Evolutionary conservation across 2,888 invertebrate species (phyloP).

Genomic region (Pteria penguin): DNA sequence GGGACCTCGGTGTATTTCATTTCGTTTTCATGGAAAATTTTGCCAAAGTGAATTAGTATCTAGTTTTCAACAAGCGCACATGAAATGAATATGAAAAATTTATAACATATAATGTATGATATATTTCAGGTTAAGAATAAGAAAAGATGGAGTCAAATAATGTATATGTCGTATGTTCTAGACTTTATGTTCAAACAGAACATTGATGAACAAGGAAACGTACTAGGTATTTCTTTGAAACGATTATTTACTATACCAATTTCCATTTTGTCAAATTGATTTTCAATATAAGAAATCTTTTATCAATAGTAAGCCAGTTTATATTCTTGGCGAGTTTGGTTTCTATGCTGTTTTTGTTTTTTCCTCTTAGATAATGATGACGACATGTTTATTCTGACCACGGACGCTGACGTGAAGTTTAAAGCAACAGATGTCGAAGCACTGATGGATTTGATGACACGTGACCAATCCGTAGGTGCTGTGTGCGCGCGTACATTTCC

Average conservation of each 20-base stretch:
- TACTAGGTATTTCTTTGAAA: not conserved
- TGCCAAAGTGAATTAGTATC: too few species aligned
- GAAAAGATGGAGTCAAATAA: slow-evolving; percentile 78
- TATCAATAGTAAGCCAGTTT: too few species aligned
- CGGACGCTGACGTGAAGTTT: slow-evolving; percentile 76
- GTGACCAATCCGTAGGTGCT: slow-evolving; percentile 75
- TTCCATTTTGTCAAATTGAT: too few species aligned
- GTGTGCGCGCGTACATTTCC: slow-evolving; percentile 76
- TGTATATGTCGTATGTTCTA: slow-evolving; percentile 79
- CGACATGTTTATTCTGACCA: slow-evolving; percentile 73
- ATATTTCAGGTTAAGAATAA: slow-evolving; percentile 78
- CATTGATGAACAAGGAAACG: slow-evolving; percentile 21
- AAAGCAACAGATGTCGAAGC: slow-evolving; percentile 74
- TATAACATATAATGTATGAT: too few species aligned
- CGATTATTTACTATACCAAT: not conserved
- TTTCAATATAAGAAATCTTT: too few species aligned
- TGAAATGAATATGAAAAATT: too few species aligned
- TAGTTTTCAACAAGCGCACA: too few species aligned
- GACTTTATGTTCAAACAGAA: slow-evolving; percentile 64
- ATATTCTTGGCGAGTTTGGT: too few species aligned
- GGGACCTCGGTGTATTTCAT: too few species aligned
- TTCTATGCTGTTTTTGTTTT: not conserved
- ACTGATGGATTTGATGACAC: slow-evolving; percentile 73
- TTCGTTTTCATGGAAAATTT: too few species aligned
- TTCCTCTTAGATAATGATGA: slow-evolving; percentile 47